Evolutionary conservation across 2,888 invertebrate species (phyloP).

Genomic region (Phania funesta): DNA sequence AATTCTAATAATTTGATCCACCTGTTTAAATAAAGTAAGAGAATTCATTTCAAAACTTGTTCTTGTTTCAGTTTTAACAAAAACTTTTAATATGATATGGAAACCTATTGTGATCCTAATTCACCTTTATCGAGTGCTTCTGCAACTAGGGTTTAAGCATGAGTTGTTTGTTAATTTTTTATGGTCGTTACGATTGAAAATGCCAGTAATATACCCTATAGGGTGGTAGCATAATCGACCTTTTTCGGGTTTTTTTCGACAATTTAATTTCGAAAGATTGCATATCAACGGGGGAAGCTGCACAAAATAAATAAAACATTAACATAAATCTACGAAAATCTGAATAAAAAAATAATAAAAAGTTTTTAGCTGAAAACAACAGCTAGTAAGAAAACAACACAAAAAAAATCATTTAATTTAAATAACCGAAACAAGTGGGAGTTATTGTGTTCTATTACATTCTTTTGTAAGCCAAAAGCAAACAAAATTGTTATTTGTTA

Average conservation of each 20-base stretch:
- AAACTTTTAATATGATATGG: too few relatives aligned
- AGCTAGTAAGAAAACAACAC: conserved; percentile 2
- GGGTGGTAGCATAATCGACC: background rate
- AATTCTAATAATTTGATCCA: background rate
- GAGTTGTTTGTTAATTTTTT: too few relatives aligned
- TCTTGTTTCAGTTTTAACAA: too few relatives aligned
- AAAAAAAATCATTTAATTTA: conserved; percentile 1
- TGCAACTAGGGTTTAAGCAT: too few relatives aligned
- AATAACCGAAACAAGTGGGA: conserved; percentile 5
- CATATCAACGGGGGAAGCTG: conserved; percentile 29
- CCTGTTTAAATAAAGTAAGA: background rate
- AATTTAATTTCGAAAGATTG: background rate
- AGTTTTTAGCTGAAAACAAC: conserved; percentile 6
- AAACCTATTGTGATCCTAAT: too few relatives aligned
- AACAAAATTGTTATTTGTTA: background rate
- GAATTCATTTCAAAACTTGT: background rate
- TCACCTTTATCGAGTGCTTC: too few relatives aligned
- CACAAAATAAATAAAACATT: conserved; percentile 8
- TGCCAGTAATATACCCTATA: too few relatives aligned
- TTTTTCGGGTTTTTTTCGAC: background rate
- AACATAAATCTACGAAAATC: conserved; percentile 40
- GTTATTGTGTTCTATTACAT: background rate
- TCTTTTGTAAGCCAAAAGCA: background rate
- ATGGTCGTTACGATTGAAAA: too few relatives aligned
- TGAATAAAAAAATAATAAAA: conserved; percentile 3